phyloP scores from a whole-genome alignment of 2,888 invertebrate genomes.

The Gandaritis pyraliata region DNA sequence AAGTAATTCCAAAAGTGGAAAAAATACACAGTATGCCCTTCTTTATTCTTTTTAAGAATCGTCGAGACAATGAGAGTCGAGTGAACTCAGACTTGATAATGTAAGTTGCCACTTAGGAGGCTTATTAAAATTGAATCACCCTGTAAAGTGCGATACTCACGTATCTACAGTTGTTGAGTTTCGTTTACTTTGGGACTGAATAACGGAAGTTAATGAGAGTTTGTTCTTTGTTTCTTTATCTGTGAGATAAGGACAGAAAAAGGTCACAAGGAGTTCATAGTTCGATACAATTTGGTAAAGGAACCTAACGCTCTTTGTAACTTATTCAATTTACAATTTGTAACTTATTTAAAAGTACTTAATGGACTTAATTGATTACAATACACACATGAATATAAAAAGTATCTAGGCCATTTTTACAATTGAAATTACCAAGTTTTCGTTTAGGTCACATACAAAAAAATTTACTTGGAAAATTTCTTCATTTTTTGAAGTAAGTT shows the following conservation, averaged over 20 bases:
- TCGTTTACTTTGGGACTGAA: constrained; percentile 48
- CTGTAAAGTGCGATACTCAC: constrained; percentile 57
- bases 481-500: too few relatives aligned
- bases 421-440: too few relatives aligned
- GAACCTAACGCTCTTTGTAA: constrained; percentile 1
- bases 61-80: constrained; percentile 56
- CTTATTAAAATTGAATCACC: constrained; percentile 68
- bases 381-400: too few relatives aligned
- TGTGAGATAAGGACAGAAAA: constrained; percentile 34
- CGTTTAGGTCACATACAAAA: too few relatives aligned
- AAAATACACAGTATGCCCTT: constrained; percentile 46
- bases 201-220: constrained; percentile 49
- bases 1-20: constrained; percentile 1
- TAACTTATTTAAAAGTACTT: too few relatives aligned
- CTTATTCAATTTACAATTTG: background rate
- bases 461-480: too few relatives aligned
- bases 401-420: too few relatives aligned
- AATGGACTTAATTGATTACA: too few relatives aligned
- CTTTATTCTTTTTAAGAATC: constrained; percentile 57
- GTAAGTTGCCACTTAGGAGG: constrained; percentile 60
- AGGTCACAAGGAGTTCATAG: constrained; percentile 27
- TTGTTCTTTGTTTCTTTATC: constrained; percentile 46
- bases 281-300: constrained; percentile 20
- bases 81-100: constrained; percentile 62
- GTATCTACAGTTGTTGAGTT: constrained; percentile 53